Evolutionary conservation across 1,140 invertebrate species (phyloP).

Genomic region (Ips typographus): DNA sequence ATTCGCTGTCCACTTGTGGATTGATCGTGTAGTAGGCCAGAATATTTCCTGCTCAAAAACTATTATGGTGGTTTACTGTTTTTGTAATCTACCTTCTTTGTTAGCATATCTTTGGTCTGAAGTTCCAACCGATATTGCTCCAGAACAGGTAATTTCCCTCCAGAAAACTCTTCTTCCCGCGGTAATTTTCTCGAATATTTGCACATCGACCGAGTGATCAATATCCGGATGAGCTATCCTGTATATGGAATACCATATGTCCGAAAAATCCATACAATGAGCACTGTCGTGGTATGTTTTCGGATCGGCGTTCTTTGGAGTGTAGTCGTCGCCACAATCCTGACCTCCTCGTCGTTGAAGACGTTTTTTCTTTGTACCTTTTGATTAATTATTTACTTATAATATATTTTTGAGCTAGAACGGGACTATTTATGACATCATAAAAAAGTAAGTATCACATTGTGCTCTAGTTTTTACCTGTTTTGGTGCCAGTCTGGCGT

Average conservation of each 20-base stretch:
- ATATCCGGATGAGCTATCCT: constrained; percentile 50
- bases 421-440: too few species aligned
- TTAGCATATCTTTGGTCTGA: constrained; percentile 27
- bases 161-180: constrained; percentile 46
- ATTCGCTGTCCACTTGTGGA: constrained; percentile 17
- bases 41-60: constrained; percentile 21
- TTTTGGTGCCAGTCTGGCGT: not conserved
- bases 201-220: constrained; percentile 51
- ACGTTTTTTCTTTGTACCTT: constrained; percentile 10
- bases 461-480: not conserved
- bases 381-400: too few species aligned
- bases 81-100: constrained; percentile 18
- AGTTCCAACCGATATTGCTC: constrained; percentile 41
- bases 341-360: constrained; percentile 52
- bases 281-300: constrained; percentile 55
- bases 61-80: not conserved
- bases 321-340: constrained; percentile 51
- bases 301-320: constrained; percentile 50
- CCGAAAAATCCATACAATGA: constrained; percentile 57
- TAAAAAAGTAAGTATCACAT: too few species aligned
- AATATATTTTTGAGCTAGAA: too few species aligned
- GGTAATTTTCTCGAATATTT: constrained; percentile 53
- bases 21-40: constrained; percentile 30
- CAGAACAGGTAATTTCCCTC: constrained; percentile 50
- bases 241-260: constrained; percentile 57